These are phyloP conservation scores for Cygnus atratus DNA, from an alignment of 2,113 vertebrate genomes.

Conservation along the genomic window DNA sequence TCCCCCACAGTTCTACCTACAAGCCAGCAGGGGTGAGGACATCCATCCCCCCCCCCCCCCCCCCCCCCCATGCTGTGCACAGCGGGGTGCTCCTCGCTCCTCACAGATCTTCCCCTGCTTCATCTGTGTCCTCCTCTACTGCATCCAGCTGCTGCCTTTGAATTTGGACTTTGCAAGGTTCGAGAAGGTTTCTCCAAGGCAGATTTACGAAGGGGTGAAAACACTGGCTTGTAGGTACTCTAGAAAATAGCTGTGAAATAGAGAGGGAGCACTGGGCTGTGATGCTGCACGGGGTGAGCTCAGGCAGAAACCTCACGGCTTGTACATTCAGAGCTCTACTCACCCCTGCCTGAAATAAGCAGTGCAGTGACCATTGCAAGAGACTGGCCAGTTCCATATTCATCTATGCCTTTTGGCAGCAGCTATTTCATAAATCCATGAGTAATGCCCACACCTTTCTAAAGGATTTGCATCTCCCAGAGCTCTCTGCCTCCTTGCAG, in stretches of 20 bases:
- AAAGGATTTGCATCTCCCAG: not conserved
- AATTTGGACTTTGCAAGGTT: not conserved
- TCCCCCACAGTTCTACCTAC: fast-evolving
- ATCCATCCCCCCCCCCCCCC: too few relatives aligned
- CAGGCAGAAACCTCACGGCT: not conserved
- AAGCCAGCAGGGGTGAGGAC: not conserved
- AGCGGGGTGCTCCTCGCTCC: fast-evolving
- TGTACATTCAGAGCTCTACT: not conserved
- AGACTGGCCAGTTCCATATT: not conserved
- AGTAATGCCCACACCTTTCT: not conserved
- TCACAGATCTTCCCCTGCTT: not conserved
- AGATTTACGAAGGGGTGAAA: not conserved
- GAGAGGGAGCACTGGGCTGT: not conserved
- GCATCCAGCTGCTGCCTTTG: not conserved
- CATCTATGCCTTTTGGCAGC: not conserved
- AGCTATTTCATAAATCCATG: not conserved
- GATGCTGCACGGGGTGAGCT: not conserved
- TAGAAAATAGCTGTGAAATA: not conserved
- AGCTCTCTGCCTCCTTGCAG: not conserved
- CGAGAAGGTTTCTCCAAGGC: not conserved
- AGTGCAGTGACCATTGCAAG: not conserved
- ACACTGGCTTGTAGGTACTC: not conserved
- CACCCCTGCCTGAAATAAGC: not conserved
- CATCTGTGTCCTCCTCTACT: not conserved
- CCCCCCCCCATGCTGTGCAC: not conserved